Conservation (phyloP, 2,888 invertebrate genomes). For the Pemphredon lugubris region DNA sequence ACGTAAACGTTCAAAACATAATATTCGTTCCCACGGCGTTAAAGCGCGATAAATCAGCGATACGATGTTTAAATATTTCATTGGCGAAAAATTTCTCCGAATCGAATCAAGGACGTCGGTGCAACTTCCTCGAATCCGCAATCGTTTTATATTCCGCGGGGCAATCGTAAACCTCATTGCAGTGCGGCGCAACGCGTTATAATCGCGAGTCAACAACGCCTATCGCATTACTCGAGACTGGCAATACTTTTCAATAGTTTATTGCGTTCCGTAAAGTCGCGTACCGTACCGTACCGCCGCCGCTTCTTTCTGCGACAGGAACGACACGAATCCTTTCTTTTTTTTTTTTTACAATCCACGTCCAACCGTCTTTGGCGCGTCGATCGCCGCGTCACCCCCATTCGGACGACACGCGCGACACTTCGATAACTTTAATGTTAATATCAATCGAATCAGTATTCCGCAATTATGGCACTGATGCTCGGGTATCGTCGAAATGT, state of each 20-base stretch:
- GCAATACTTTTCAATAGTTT: slow-evolving; percentile 34
- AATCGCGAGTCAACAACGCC: slow-evolving; percentile 52
- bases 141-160: slow-evolving; percentile 48
- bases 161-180: slow-evolving; percentile 53
- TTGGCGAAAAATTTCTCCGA: slow-evolving; percentile 41
- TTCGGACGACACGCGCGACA: too few relatives aligned
- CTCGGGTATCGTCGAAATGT: too few relatives aligned
- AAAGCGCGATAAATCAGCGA: slow-evolving; percentile 31
- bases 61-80: slow-evolving; percentile 47
- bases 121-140: slow-evolving; percentile 46
- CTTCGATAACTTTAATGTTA: too few relatives aligned
- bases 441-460: too few relatives aligned
- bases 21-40: slow-evolving; percentile 1
- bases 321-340: neutral
- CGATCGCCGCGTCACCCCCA: too few relatives aligned
- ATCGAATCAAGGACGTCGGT: slow-evolving; percentile 40
- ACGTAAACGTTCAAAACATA: too few relatives aligned
- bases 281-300: neutral
- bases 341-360: too few relatives aligned
- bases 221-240: slow-evolving; percentile 47
- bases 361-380: too few relatives aligned
- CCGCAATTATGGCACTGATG: too few relatives aligned
- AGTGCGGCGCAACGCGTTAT: slow-evolving; percentile 55
- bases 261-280: slow-evolving; percentile 25
- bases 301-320: neutral